Evolutionary conservation across 2,113 vertebrate genomes (phyloP), one percentile per base, ranked within the genome.

Genomic region (Leucosticte australis): DNA sequence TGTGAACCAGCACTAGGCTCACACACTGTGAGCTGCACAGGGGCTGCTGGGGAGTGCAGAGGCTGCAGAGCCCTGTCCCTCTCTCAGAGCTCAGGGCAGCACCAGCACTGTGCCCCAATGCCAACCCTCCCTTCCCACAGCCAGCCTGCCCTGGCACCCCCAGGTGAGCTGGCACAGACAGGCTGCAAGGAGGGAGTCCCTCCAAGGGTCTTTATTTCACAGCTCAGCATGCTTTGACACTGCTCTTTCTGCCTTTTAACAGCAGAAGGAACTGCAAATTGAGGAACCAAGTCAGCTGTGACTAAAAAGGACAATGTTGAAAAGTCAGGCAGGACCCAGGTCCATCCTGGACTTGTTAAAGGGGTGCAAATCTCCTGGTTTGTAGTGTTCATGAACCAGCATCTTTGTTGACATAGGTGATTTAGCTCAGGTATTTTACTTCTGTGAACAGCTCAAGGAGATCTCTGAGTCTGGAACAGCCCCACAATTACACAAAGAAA

Each of bases 11-110:
- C 17, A 1, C 14, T 1, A 31, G 24, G 52, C 18, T 69, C 22
- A 14, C 13, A 0, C 18, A 6, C 21, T 19, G 21, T 19, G 21
- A 35, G 41, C 35, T 30, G 50, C 3, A 8, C 33, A 13, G 59
- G 63, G 53, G 46, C 26, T 64, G 69, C 39, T 23, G 86, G 56
- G 1, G 28, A 46, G 41, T 1, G 0, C 64, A 30, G 55, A 47
- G 50, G 50, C 55, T 59, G 52, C 63, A 44, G 65, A 75, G 64
- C 49, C 59, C 13, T 23, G 35, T 5, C 12, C n/a, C 31, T 18
- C n/a, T 30, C 68, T 26, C 1, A 0, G 41, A 53, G 26, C 11
- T 28, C 21, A 5, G 0, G 0, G 21, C 70, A 83, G 75, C 67
- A 63, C 42, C 50, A 49, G 41, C 31, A 5, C 11, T 0, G 12